These are phyloP conservation scores for Atlantisia rogersi DNA, from an alignment of 2,113 vertebrate genomes.

Conservation along the genomic window DNA sequence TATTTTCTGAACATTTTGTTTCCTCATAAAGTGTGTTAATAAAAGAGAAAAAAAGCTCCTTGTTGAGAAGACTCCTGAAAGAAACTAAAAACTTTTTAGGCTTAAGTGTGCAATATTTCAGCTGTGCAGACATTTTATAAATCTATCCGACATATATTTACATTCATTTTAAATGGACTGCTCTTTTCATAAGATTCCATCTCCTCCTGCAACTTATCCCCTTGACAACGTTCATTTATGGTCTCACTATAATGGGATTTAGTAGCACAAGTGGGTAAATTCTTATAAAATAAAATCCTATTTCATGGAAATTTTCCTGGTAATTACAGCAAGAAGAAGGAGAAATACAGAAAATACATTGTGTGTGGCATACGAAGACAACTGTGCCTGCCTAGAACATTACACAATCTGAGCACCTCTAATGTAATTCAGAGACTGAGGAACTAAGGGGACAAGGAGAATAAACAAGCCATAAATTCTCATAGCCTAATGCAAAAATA, in stretches of 20 bases:
- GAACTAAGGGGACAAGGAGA: not conserved
- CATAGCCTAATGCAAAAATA: constrained; percentile 18
- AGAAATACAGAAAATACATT: constrained; percentile 8
- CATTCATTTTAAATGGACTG: not conserved
- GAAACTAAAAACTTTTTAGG: not conserved
- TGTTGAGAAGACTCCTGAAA: not conserved
- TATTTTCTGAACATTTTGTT: not conserved
- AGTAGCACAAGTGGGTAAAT: not conserved
- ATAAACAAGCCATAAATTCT: not conserved
- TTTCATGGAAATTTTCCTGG: constrained; percentile 31
- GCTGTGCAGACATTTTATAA: not conserved
- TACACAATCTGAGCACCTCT: not conserved
- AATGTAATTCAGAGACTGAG: not conserved
- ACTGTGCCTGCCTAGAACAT: not conserved
- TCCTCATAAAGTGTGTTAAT: not conserved
- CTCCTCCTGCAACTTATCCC: not conserved
- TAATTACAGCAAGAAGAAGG: not conserved
- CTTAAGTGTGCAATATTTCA: not conserved
- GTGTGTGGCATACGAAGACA: not conserved
- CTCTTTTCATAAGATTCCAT: not conserved
- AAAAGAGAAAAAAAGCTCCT: not conserved
- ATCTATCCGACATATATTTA: not conserved
- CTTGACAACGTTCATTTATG: not conserved
- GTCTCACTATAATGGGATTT: not conserved
- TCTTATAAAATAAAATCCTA: constrained; percentile 31